Conservation (phyloP, 2,888 invertebrate genomes). For the Torymus tubicola region DNA sequence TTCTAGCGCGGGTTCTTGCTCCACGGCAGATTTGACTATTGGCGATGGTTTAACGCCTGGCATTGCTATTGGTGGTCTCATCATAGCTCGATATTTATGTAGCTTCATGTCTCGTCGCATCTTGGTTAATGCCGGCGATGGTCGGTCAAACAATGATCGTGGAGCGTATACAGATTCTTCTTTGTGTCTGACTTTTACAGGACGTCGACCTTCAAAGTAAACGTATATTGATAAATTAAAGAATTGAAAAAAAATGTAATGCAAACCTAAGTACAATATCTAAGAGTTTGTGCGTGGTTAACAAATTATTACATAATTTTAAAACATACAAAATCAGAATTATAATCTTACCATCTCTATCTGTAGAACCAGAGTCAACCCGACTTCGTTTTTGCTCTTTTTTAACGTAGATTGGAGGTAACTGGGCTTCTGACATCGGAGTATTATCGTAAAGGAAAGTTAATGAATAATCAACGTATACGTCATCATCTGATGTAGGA, state of each 20-base stretch:
- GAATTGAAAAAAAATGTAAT: not conserved
- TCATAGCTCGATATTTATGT: conserved; percentile 82
- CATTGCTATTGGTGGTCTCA: conserved; percentile 77
- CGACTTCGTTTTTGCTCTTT: conserved; percentile 86
- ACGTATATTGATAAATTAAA: not conserved
- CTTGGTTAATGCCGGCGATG: conserved; percentile 85
- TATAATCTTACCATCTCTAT: conserved; percentile 74
- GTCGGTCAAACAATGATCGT: conserved; percentile 88
- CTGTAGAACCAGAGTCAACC: conserved; percentile 80
- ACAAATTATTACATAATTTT: too few species aligned
- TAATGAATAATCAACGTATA: conserved; percentile 91
- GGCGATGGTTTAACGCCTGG: conserved; percentile 79
- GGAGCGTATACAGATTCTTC: conserved; percentile 88
- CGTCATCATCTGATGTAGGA: conserved; percentile 93
- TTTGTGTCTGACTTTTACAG: conserved; percentile 81
- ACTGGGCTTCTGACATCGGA: conserved; percentile 86
- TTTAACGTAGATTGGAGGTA: conserved; percentile 89
- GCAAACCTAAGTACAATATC: too few species aligned
- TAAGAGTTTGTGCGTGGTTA: too few species aligned
- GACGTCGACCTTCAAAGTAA: conserved; percentile 77
- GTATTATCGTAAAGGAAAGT: conserved; percentile 89
- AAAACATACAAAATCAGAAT: too few species aligned
- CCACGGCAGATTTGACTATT: conserved; percentile 78
- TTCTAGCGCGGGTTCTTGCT: conserved; percentile 85
- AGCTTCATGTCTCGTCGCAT: conserved; percentile 87